Percentiles rank a stretch among this genome's conserved stretches.
Conservation (phyloP, 2,888 invertebrate genomes). For the Troglohyphantes excavatus region DNA sequence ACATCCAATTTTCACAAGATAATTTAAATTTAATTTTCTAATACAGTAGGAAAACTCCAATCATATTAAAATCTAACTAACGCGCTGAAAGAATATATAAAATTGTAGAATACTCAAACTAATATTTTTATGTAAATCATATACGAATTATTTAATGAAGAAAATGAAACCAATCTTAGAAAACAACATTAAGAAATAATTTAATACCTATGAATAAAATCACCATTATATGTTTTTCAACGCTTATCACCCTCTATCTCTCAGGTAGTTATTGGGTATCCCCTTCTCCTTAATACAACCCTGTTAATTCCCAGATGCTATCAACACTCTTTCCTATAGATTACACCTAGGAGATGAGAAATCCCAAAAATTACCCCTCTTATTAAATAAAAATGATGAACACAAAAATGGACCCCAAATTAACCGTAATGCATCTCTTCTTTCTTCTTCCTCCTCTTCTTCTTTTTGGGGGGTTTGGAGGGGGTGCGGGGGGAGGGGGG, state of each 20-base stretch:
- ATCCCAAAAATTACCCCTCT: slow-evolving; percentile 70
- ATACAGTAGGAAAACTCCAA: too few species aligned
- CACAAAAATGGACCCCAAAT: slow-evolving; percentile 68
- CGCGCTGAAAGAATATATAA: too few species aligned
- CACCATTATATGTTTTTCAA: too few species aligned
- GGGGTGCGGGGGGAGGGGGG: too few species aligned
- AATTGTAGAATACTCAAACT: neutral
- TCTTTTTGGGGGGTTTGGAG: too few species aligned
- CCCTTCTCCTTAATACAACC: neutral
- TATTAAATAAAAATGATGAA: slow-evolving; percentile 72
- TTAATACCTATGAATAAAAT: slow-evolving; percentile 4
- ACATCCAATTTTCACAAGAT: too few species aligned
- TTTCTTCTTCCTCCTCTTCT: slow-evolving; percentile 35
- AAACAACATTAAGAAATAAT: neutral
- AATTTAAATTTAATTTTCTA: too few species aligned
- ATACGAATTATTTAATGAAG: neutral
- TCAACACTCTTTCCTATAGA: neutral
- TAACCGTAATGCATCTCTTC: slow-evolving; percentile 71
- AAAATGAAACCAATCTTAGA: neutral
- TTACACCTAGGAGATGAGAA: slow-evolving; percentile 7
- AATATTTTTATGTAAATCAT: neutral
- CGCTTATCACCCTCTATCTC: too few species aligned
- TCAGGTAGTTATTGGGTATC: too few species aligned
- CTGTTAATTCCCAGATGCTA: neutral
- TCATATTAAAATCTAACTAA: too few species aligned